Evolutionary conservation across 2,888 invertebrate genomes (phyloP), one percentile per base, ranked within the genome.

Genomic region (Exocentrus adspersus): DNA sequence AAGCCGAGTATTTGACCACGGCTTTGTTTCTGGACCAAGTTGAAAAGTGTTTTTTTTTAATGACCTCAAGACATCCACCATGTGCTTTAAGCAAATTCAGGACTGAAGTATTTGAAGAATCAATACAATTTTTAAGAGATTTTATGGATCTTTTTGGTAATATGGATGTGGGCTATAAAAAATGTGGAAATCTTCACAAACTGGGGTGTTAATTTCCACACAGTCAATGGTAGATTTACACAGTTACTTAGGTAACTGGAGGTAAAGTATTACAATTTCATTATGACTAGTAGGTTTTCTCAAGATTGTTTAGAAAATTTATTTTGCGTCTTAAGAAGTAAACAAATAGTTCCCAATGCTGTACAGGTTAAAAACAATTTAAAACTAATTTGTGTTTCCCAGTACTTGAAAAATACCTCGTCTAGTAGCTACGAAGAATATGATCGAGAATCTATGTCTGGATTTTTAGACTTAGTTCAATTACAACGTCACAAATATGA

Each of bases 21-120:
- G 72, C 71, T 6, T 74, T 71, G 73, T 74, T 71, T 60, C 21
- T 71, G 7, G 67, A 72, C 60, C 41, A 61, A 21, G 48, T 73
- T 7, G 70, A 66, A 48, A 62, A 71, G 43, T 74, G 72, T 70
- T 72, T 73, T 53, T 32, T 28, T 17, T 50, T 74, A 20, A 72
- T 74, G 70, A 72, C 72, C 37, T 70, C 65, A 37, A 37, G 72
- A 61, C 56, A 66, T 58, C 67, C 69, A 45, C 41, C 60, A 9
- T 37, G 41, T 45, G 70, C 71, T 10, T 17, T 69, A 48, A 72
- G 70, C 46, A 69, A 70, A 68, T 46, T 60, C 2, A 66, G 62
- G 16, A 17, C 32, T 9, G 60, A 69, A 17, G 51, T 48, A 2
- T 68, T 69, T 54, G 52, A 56, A 43, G 54, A 64, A 16, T 19